These are phyloP conservation scores for Mugil cephalus DNA, from an alignment of 2,113 vertebrate species.

Conservation along the genomic window DNA sequence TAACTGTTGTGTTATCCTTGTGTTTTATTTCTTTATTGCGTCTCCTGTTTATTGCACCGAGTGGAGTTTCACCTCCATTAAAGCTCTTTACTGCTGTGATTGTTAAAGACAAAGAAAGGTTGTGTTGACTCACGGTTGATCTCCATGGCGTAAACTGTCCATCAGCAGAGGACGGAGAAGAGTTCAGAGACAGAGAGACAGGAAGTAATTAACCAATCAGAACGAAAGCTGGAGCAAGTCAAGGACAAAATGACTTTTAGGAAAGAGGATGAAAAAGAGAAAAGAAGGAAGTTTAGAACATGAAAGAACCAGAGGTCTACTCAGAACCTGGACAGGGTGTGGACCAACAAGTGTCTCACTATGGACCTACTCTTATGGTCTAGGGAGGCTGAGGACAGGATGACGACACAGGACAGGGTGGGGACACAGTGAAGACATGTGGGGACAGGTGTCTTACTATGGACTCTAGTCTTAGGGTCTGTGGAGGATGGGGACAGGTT, in stretches of 20 bases:
- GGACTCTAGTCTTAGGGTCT: no score
- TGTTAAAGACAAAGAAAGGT: no score
- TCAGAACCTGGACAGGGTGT: not conserved
- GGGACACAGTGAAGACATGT: not conserved
- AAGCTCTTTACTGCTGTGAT: no score
- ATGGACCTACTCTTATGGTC: no score
- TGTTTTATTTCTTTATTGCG: no score
- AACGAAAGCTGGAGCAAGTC: not conserved
- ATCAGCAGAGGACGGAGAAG: slow-evolving; percentile 52
- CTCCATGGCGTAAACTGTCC: slow-evolving; percentile 98
- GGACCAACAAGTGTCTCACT: not conserved
- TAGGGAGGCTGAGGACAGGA: not conserved
- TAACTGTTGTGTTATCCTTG: no score
- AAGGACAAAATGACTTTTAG: not conserved
- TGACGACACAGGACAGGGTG: slow-evolving; percentile 13
- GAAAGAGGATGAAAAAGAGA: not conserved
- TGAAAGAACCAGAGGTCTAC: no score
- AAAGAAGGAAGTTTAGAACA: no score
- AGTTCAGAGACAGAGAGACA: slow-evolving; percentile 55
- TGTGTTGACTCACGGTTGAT: slow-evolving; percentile 93
- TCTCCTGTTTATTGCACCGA: no score
- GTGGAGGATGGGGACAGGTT: not conserved
- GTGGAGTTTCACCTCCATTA: no score
- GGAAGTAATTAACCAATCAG: not conserved
- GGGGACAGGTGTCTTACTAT: not conserved